A percentile compares a stretch with the other conserved stretches of the same genome.
Evolutionary conservation across 2,888 invertebrate genomes (phyloP).

Genomic region (Rhaphigaster nebulosa): DNA sequence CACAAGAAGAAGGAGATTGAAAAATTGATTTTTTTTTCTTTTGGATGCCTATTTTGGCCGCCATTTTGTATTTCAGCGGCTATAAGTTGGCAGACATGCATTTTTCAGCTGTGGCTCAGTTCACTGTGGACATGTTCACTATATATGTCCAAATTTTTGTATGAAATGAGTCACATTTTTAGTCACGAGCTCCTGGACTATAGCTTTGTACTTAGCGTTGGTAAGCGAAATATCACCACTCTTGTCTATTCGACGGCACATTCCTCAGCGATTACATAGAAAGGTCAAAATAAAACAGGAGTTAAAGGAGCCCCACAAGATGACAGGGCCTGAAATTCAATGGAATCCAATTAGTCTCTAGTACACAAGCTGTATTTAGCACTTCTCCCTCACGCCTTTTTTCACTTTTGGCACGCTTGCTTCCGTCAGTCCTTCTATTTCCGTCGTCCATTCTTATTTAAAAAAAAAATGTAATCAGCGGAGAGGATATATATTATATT

Average conservation of each 20-base stretch:
- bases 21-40: no score
- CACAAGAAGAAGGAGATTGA: no score
- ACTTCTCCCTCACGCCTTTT: background rate
- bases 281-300: background rate
- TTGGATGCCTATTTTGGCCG: no score
- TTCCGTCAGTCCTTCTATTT: conserved; percentile 35
- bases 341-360: conserved; percentile 38
- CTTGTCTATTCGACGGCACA: background rate
- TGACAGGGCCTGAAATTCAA: background rate
- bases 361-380: conserved; percentile 44
- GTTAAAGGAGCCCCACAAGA: background rate
- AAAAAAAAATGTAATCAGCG: background rate
- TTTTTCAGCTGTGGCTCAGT: no score
- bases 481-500: background rate
- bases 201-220: no score
- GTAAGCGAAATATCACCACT: no score
- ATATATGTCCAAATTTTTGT: no score
- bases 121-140: no score
- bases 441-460: background rate
- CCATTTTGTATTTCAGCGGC: no score
- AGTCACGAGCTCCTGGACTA: no score
- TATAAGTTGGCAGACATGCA: no score
- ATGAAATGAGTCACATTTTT: no score
- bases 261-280: background rate
- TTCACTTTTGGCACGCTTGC: conserved; percentile 27